phyloP scores from a whole-genome alignment of 2,113 vertebrate genomes.

The Mungos mungo region DNA sequence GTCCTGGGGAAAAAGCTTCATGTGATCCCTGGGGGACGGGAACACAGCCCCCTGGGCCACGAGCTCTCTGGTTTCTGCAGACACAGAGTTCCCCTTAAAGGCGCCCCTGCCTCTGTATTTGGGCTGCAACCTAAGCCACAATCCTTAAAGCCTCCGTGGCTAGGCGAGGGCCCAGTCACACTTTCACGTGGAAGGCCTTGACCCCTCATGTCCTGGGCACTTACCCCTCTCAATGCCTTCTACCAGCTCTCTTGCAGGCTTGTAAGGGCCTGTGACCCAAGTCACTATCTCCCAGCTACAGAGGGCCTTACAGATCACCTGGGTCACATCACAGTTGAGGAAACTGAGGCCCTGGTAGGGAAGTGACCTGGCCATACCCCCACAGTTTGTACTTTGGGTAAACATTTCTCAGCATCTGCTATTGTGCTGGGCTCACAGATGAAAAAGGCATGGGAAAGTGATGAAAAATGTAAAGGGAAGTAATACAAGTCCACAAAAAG shows the following conservation, averaged over 20 bases:
- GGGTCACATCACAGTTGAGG: neutral
- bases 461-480: neutral
- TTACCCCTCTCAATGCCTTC: neutral
- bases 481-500: neutral
- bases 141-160: neutral
- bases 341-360: neutral
- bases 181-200: neutral
- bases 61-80: neutral
- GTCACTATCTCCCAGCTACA: neutral
- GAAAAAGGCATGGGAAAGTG: neutral
- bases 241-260: neutral
- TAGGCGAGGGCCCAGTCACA: neutral
- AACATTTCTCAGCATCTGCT: neutral
- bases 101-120: neutral
- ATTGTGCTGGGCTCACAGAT: neutral
- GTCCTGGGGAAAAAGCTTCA: neutral
- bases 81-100: neutral
- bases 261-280: neutral
- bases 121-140: neutral
- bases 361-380: neutral
- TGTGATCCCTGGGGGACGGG: neutral
- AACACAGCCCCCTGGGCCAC: neutral
- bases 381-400: neutral
- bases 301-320: neutral
- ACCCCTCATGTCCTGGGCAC: neutral